These are phyloP conservation scores for Cyaniris semiargus DNA, from an alignment of 2,888 invertebrate species.

Conservation along the genomic window DNA sequence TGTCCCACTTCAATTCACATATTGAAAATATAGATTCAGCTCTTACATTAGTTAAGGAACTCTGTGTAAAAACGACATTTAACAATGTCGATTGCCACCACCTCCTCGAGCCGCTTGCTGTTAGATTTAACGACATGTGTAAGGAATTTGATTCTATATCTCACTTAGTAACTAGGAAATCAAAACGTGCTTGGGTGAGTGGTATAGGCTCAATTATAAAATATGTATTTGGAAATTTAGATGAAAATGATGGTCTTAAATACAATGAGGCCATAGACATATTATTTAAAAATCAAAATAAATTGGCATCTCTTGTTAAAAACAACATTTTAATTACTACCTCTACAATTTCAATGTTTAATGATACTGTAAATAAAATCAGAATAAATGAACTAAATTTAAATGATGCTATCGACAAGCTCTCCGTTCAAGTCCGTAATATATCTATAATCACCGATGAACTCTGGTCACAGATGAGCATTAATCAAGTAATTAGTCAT, in stretches of 20 bases:
- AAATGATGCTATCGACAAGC: conserved; percentile 35
- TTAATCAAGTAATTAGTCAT: conserved; percentile 35
- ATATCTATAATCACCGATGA: conserved; percentile 19
- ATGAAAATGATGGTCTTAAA: conserved; percentile 42
- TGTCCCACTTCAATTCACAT: conserved; percentile 39
- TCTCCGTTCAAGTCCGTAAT: conserved; percentile 32
- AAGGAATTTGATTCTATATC: conserved; percentile 40
- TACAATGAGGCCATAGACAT: conserved; percentile 41
- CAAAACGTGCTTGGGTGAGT: conserved; percentile 42
- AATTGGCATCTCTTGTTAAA: conserved; percentile 40
- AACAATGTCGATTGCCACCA: conserved; percentile 33
- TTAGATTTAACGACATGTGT: conserved; percentile 34
- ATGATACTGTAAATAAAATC: conserved; percentile 36
- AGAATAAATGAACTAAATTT: conserved; percentile 35
- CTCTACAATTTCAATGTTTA: conserved; percentile 36
- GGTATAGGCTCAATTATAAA: conserved; percentile 42
- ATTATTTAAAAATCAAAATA: conserved; percentile 38
- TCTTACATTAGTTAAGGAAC: not conserved
- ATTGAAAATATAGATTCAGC: conserved; percentile 36
- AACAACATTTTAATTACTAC: conserved; percentile 42
- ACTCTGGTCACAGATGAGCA: conserved; percentile 21
- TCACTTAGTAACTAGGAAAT: conserved; percentile 37
- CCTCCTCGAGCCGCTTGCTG: conserved; percentile 35
- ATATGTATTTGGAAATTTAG: conserved; percentile 44
- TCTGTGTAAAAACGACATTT: not conserved